Evolutionary conservation across 2,113 vertebrate species (phyloP), one percentile per base, ranked within the genome.

Genomic region (Neoarius graeffei): DNA sequence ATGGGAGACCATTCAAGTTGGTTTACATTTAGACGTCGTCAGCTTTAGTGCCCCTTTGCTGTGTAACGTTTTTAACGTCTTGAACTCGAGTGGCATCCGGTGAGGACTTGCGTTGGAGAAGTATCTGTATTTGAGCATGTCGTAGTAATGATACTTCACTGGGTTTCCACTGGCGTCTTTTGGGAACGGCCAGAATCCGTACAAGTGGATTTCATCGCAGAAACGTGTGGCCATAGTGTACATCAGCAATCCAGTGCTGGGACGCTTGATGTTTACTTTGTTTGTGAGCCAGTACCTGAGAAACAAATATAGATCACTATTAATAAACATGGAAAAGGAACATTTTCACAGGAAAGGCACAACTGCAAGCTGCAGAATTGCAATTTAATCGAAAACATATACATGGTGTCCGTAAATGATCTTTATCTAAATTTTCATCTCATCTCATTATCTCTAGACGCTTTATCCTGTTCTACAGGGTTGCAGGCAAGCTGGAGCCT

Each of bases 81-180:
- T 97, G 90, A 97, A 98, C 89, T 98, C 97, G 83, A 98, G 91
- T 52, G 97, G 97, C 97, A 98, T 98, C 91, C 97, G 95, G 67
- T 98, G 97, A 83, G 97, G 97, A 85, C 96, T 94, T 54, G 95
- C 94, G 50, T 93, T 96, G 87, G 97, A 98, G 94, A 97, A 97
- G 94, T 97, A 98, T 15, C 96, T 94, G 85, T 98, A 98, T 89
- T 96, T 97, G 86, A 98, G 93, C 87, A 95, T 94, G 91, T 98
- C 97, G 4, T 97, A 98, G 92, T 98, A 98, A 92, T 97, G 97
- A 89, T 98, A 98, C 94, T 97, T 97, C 84, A 97, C 97, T 30
- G 93, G 89, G 91, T 95, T 96, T 91, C 97, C 97, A 89, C 91
- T 93, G 81, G 95, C 90, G 93, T 98, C 96, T 92, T 96, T 97